Base-by-base conservation (phyloP, 2,888 invertebrate genomes). In the Drosophila dives region DNA sequence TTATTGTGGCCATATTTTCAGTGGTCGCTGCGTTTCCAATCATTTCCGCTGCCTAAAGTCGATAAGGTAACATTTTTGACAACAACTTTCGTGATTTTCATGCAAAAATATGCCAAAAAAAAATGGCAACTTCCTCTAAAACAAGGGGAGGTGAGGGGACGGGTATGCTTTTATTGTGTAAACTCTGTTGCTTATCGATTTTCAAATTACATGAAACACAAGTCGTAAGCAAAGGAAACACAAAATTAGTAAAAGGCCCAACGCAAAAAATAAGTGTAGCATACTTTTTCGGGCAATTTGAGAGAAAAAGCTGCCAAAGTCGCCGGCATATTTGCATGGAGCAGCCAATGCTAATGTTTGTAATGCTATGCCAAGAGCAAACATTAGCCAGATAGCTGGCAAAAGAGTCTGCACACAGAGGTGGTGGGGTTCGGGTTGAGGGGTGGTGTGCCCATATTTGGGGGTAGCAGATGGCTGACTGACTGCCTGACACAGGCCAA, bases 61-160 rank as follows among this genome's bases (percentile, higher is more conserved):
- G 79, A 75, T 90, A 75, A 83, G 65, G 83, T 83, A 75, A 72
- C 72, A 70, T 75, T 87, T 86, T 88, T 88, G 86, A 90, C 86
- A 87, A 74, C 76, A 65, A 76, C 69, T 86, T 86, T 90, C 89
- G 90, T 90, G 89, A 86, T 86, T 83, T 83, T 66, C 86, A 90
- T 90, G 83, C 90, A 75, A 86, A 86, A 86, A 76, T 88, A 70
- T 83, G 60, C 54, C 56, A 66, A 68, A 70, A 63, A 56, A 77
- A 78, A 67, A 56, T 59, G 42, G 56, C 38, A 68, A 42, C 42
- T 54, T 33, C 7, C 26, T 11, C 29, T 6, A 60, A 33, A 36
- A 50, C 8, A 2, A 49, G 29, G 23, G n/a, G n/a, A n/a, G n/a
- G n/a, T n/a, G n/a, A n/a, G n/a, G n/a, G n/a, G n/a, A n/a, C n/a